Evolutionary conservation across 1,140 invertebrate genomes (phyloP).

Genomic region (Polypedilum pembai): DNA sequence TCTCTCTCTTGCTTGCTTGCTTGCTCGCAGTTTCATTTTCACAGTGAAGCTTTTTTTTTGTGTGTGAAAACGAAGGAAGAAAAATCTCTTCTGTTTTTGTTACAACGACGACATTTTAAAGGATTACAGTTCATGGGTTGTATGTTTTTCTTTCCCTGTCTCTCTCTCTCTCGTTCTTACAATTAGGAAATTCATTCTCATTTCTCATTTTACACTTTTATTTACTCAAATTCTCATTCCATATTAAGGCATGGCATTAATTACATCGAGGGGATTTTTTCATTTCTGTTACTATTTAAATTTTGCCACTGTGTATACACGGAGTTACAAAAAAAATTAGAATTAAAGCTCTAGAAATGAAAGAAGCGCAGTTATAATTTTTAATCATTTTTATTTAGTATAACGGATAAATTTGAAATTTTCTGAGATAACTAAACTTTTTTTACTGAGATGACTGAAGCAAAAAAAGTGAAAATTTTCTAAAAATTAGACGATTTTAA

Average conservation of each 20-base stretch:
- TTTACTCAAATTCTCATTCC: neutral
- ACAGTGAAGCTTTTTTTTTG: neutral
- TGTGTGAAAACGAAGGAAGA: neutral
- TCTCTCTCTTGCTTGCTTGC: neutral
- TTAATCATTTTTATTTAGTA: no score
- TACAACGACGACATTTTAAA: neutral
- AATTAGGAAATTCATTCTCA: neutral
- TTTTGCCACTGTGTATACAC: neutral
- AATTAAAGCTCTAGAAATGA: neutral
- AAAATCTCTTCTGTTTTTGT: neutral
- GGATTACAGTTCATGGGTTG: conserved; percentile 8
- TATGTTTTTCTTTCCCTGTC: no score
- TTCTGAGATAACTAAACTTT: no score
- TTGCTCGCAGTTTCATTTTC: neutral
- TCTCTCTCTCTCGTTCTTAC: neutral
- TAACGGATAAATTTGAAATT: no score
- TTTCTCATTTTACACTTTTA: conserved; percentile 12
- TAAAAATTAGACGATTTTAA: no score
- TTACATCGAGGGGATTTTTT: neutral
- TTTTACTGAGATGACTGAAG: no score
- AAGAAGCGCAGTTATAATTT: no score
- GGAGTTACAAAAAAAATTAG: neutral
- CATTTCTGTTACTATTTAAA: neutral
- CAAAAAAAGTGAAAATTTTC: no score
- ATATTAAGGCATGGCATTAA: neutral